Evolutionary conservation across 2,888 invertebrate species (phyloP).

Genomic region (Melinopterus prodromus): DNA sequence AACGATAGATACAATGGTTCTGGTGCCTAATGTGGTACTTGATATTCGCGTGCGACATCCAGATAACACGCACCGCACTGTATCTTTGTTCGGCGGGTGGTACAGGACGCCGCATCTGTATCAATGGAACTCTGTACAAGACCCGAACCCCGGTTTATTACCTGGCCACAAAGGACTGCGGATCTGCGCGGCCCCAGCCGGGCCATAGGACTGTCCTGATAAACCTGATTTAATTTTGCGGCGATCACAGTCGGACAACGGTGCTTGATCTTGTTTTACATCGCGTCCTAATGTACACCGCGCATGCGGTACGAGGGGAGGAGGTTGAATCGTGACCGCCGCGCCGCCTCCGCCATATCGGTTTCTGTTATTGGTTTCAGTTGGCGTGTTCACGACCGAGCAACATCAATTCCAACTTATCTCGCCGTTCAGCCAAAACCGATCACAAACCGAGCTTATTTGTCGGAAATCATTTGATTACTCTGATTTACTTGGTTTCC

Average conservation of each 20-base stretch:
- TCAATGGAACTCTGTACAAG: constrained; percentile 44
- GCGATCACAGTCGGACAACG: constrained; percentile 53
- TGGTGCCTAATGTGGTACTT: constrained; percentile 51
- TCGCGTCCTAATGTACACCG: constrained; percentile 44
- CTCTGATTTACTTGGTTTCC: constrained; percentile 45
- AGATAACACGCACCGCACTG: constrained; percentile 48
- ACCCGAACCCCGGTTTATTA: constrained; percentile 50
- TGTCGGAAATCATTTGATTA: constrained; percentile 50
- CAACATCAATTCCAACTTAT: constrained; percentile 20
- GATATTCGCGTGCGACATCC: constrained; percentile 50
- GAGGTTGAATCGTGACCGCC: constrained; percentile 36
- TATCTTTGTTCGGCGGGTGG: constrained; percentile 45
- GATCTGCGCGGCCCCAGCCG: constrained; percentile 48
- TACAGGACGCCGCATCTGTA: constrained; percentile 26
- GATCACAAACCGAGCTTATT: constrained; percentile 33
- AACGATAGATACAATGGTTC: constrained; percentile 42
- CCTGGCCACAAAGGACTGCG: constrained; percentile 50
- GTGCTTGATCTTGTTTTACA: constrained; percentile 56
- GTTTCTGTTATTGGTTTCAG: constrained; percentile 50
- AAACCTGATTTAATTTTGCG: constrained; percentile 58
- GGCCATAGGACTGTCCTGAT: constrained; percentile 52
- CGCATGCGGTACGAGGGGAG: not conserved
- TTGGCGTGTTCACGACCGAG: constrained; percentile 34
- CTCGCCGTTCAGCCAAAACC: constrained; percentile 17
- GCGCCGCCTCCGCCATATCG: constrained; percentile 39